Evolutionary conservation across 2,888 invertebrate genomes (phyloP).

Genomic region (Metopia argyrocephala): DNA sequence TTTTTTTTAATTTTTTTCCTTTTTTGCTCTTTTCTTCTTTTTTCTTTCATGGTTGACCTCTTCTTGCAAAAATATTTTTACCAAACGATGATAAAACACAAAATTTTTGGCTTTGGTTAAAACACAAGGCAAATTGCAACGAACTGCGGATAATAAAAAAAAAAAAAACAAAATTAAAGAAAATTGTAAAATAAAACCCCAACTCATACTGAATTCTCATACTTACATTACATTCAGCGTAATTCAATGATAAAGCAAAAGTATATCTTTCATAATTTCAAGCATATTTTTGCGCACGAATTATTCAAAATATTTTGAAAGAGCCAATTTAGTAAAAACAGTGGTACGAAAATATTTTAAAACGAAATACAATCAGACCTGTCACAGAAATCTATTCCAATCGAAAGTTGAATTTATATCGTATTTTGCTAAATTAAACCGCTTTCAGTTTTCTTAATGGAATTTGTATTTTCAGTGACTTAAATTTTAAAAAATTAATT

Average conservation of each 20-base stretch:
- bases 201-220: too few species aligned
- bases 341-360: too few species aligned
- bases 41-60: neutral
- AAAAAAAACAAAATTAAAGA: neutral
- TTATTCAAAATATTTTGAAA: too few species aligned
- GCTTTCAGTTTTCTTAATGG: too few species aligned
- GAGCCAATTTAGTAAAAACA: too few species aligned
- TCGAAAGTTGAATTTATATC: too few species aligned
- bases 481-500: too few species aligned
- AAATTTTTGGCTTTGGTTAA: conserved; percentile 3
- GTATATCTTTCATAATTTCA: neutral
- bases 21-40: neutral
- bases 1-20: neutral
- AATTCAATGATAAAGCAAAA: conserved; percentile 38
- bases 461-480: too few species aligned
- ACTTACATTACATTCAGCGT: neutral
- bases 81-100: conserved; percentile 23
- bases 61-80: neutral
- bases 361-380: too few species aligned
- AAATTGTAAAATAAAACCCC: neutral
- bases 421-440: too few species aligned
- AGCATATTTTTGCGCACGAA: conserved; percentile 15
- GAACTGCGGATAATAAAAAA: neutral
- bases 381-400: too few species aligned
- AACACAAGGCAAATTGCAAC: neutral